Evolutionary conservation across 1,140 invertebrate genomes (phyloP).

Genomic region (Drosophila asahinai): DNA sequence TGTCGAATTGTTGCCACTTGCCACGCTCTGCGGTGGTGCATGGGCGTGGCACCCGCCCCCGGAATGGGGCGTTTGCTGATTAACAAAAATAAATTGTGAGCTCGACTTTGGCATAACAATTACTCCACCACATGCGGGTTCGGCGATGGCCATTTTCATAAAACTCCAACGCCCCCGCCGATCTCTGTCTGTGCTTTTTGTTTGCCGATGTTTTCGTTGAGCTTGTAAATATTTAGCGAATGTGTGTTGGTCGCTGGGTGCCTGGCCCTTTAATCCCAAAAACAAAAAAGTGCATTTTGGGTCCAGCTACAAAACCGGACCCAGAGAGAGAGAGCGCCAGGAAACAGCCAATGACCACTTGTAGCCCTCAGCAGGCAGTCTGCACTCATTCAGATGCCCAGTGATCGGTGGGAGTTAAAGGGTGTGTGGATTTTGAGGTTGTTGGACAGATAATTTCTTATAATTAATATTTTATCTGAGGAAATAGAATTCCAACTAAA

Average conservation of each 20-base stretch:
- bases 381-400: slow-evolving; percentile 18
- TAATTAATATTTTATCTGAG: not conserved
- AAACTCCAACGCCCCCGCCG: slow-evolving; percentile 36
- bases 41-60: slow-evolving; percentile 25
- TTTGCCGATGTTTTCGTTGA: slow-evolving; percentile 28
- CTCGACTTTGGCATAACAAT: slow-evolving; percentile 55
- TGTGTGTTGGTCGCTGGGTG: slow-evolving; percentile 2
- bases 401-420: not conserved
- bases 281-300: slow-evolving; percentile 36
- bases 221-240: slow-evolving; percentile 65
- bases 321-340: slow-evolving; percentile 3
- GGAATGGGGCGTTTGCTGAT: slow-evolving; percentile 56
- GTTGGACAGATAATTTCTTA: not conserved
- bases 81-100: slow-evolving; percentile 73
- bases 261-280: slow-evolving; percentile 64
- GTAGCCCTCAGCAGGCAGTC: slow-evolving; percentile 76
- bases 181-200: slow-evolving; percentile 36
- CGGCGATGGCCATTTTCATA: slow-evolving; percentile 48
- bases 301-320: slow-evolving; percentile 11
- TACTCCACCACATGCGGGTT: slow-evolving; percentile 40
- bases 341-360: slow-evolving; percentile 66
- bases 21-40: slow-evolving; percentile 12
- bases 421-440: not conserved
- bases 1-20: slow-evolving; percentile 52
- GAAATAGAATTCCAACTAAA: too few relatives aligned